Percentiles rank a stretch among this genome's conserved stretches.
Evolutionary conservation across 2,888 invertebrate species (phyloP).

Genomic region (Meiosimyza decipiens): DNA sequence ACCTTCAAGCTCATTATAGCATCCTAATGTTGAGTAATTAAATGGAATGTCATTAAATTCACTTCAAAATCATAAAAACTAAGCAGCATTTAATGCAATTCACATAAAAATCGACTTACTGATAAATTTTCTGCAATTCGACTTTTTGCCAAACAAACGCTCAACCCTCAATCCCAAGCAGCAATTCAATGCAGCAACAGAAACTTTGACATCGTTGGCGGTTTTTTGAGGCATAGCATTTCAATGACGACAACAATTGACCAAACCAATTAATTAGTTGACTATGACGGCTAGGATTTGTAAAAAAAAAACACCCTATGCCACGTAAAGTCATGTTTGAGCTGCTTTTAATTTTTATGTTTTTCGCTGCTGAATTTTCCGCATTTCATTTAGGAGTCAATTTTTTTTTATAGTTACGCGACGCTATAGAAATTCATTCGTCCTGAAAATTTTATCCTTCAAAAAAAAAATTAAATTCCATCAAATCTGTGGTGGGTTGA

Average conservation of each 20-base stretch:
- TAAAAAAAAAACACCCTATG: constrained; percentile 2
- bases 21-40: constrained; percentile 41
- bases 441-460: constrained; percentile 35
- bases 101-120: constrained; percentile 23
- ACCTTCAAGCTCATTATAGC: not conserved
- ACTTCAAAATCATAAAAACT: constrained; percentile 25
- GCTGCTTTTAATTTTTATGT: constrained; percentile 25
- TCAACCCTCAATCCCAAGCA: not conserved
- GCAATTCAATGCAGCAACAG: constrained; percentile 4
- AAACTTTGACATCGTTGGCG: not conserved
- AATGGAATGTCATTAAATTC: constrained; percentile 38
- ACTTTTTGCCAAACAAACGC: not conserved
- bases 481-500: constrained; percentile 1
- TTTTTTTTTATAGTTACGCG: constrained; percentile 27
- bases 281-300: constrained; percentile 8
- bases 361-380: not conserved
- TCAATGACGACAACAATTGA: constrained; percentile 30
- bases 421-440: constrained; percentile 36
- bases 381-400: constrained; percentile 30
- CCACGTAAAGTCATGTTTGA: not conserved
- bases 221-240: not conserved
- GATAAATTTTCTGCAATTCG: constrained; percentile 16
- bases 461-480: not conserved
- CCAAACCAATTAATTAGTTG: constrained; percentile 45
- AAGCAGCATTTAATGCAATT: constrained; percentile 22